Conservation (phyloP, 2,888 invertebrate species). For the Drosophila histrio region DNA sequence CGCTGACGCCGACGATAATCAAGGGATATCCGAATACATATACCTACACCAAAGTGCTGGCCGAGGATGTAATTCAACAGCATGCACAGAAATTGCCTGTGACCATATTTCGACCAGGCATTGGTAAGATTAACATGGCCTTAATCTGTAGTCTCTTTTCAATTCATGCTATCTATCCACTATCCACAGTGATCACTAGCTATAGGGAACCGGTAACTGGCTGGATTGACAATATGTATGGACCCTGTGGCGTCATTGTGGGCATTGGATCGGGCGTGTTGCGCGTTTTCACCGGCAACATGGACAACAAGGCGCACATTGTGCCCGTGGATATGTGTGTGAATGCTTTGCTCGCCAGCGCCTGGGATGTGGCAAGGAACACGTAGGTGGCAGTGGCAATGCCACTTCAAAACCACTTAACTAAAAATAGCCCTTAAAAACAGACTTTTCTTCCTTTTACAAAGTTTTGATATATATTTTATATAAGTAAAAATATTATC, state of each 20-base stretch:
- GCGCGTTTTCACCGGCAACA: slow-evolving; percentile 83
- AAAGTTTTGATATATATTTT: too few relatives aligned
- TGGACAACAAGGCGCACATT: slow-evolving; percentile 84
- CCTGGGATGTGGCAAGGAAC: slow-evolving; percentile 85
- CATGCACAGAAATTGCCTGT: slow-evolving; percentile 87
- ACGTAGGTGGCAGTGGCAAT: slow-evolving; percentile 62
- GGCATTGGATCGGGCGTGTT: slow-evolving; percentile 88
- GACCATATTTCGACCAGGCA: slow-evolving; percentile 89
- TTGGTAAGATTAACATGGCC: slow-evolving; percentile 84
- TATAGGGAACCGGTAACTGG: slow-evolving; percentile 86
- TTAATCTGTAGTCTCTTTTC: not conserved
- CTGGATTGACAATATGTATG: slow-evolving; percentile 90
- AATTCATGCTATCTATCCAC: not conserved
- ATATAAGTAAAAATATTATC: too few relatives aligned
- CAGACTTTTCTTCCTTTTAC: too few relatives aligned
- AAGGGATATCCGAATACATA: slow-evolving; percentile 88
- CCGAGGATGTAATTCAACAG: slow-evolving; percentile 87
- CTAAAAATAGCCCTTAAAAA: too few relatives aligned
- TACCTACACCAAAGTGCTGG: slow-evolving; percentile 90
- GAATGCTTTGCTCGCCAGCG: slow-evolving; percentile 85
- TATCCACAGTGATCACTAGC: slow-evolving; percentile 85
- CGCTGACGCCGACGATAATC: slow-evolving; percentile 81
- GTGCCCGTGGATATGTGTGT: slow-evolving; percentile 85
- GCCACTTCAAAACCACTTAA: not conserved
- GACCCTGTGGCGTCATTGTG: slow-evolving; percentile 85